These are phyloP conservation scores for Lepas anatifera DNA, from an alignment of 2,888 invertebrate genomes.

Conservation along the genomic window DNA sequence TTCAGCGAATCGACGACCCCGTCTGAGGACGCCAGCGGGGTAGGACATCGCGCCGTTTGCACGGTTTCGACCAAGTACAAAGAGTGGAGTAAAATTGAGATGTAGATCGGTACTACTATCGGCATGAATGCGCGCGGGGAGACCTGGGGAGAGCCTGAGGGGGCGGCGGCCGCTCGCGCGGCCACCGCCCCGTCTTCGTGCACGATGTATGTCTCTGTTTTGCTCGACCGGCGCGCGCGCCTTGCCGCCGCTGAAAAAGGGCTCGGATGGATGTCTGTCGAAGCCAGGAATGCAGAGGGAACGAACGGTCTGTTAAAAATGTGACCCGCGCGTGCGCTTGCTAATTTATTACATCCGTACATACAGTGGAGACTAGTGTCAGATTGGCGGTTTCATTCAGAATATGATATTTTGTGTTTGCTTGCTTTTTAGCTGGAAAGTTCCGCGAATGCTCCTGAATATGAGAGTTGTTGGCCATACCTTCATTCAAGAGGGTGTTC, in stretches of 20 bases:
- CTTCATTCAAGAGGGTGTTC: no score
- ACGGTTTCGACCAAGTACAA: conserved; percentile 7
- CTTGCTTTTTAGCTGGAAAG: no score
- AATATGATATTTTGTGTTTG: no score
- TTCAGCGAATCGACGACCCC: not conserved
- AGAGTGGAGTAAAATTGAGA: not conserved
- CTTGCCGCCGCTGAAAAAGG: not conserved
- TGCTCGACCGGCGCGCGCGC: conserved; percentile 7
- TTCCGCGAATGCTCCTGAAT: no score
- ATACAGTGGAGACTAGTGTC: no score
- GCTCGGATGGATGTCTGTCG: no score
- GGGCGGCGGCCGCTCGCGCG: not conserved
- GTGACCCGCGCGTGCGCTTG: no score
- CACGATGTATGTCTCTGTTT: not conserved
- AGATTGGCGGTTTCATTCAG: no score
- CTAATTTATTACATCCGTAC: conserved; percentile 2
- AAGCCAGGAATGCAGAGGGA: not conserved
- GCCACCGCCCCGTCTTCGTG: not conserved
- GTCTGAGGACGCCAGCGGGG: no score
- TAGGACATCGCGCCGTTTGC: not conserved
- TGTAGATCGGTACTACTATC: conserved; percentile 4
- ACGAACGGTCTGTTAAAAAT: not conserved
- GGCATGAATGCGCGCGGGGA: conserved; percentile 8
- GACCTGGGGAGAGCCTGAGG: not conserved
- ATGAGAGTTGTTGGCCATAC: no score